A percentile compares a stretch with the other conserved stretches of the same genome.
These are phyloP conservation scores for Planococcus citri DNA, from an alignment of 1,140 invertebrate genomes.

Conservation along the genomic window DNA sequence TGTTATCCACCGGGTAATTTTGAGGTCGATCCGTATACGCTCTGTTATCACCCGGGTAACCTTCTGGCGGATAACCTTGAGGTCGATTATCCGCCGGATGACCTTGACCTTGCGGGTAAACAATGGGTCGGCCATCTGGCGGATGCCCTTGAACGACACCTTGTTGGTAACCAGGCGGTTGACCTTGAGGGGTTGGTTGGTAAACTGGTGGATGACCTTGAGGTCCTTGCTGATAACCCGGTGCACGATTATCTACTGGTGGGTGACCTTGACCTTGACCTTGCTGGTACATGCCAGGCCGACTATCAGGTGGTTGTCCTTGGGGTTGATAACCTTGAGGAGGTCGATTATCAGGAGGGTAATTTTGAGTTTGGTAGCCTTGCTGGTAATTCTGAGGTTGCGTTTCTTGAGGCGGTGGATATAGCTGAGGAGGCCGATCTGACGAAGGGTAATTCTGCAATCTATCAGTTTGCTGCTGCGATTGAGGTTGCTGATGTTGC, in stretches of 20 bases:
- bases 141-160: background rate
- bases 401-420: no score
- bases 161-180: no score
- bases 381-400: no score
- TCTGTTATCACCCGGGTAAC: no score
- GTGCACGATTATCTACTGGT: background rate
- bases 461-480: no score
- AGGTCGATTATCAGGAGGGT: background rate
- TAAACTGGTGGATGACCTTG: background rate
- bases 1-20: background rate
- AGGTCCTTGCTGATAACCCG: background rate
- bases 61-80: slow-evolving; percentile 1
- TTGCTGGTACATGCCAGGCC: background rate
- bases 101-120: background rate
- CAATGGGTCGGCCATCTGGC: background rate
- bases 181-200: background rate
- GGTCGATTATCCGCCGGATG: no score
- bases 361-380: no score
- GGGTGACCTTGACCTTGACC: background rate
- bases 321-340: background rate
- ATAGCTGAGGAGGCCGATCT: background rate
- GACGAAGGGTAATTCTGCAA: no score
- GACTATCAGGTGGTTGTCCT: background rate
- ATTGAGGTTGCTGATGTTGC: no score
- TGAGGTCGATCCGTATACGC: background rate